Conservation (phyloP, 1,140 invertebrate genomes). For the Solen grandis region DNA sequence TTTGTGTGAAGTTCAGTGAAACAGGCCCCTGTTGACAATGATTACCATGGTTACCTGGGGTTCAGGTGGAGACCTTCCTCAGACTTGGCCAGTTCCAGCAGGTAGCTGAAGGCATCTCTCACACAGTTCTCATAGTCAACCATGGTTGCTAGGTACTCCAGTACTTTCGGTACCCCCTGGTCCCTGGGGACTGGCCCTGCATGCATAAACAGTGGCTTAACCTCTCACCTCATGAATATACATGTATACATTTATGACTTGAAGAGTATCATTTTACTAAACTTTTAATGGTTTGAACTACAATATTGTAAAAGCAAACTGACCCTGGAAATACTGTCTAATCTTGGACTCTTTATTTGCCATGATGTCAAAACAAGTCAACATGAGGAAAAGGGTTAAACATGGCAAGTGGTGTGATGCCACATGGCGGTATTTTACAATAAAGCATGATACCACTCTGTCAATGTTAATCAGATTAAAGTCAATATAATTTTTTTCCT, state of each 20-base stretch:
- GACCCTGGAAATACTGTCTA: no score
- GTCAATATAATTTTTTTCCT: no score
- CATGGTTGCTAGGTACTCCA: conserved; percentile 68
- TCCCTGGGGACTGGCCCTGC: conserved; percentile 68
- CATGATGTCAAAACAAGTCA: no score
- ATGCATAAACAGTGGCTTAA: not conserved
- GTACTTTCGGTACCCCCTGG: conserved; percentile 60
- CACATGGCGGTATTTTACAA: no score
- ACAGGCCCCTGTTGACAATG: not conserved
- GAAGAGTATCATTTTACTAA: conserved; percentile 16
- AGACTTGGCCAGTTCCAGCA: conserved; percentile 68
- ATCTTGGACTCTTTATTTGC: no score
- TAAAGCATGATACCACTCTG: no score
- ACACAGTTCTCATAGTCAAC: conserved; percentile 74
- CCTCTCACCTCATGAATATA: not conserved
- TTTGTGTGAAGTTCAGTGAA: no score
- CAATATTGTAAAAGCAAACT: no score
- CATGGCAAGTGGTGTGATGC: no score
- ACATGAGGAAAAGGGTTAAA: no score
- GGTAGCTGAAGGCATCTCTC: conserved; percentile 66
- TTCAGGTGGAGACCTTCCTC: conserved; percentile 60
- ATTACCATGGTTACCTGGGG: conserved; percentile 50
- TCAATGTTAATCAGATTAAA: no score
- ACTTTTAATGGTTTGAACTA: no score
- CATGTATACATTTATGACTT: not conserved